Conservation (phyloP, 2,888 invertebrate genomes). For the Andrena flavipes region DNA sequence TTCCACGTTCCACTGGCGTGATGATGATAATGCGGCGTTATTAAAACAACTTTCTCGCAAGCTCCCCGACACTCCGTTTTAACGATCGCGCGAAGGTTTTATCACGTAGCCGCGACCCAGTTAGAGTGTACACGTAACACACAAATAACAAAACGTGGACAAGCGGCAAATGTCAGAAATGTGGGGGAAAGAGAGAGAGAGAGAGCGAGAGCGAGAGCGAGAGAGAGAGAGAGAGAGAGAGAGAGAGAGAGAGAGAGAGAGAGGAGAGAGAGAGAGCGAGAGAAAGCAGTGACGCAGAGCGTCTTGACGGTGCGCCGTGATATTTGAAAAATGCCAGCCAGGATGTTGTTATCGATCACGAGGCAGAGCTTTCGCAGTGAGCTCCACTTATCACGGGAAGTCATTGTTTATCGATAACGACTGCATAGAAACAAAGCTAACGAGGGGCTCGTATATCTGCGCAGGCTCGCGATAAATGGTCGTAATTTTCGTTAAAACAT, state of each 20-base stretch:
- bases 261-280: no score
- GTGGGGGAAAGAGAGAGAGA: not conserved
- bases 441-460: not conserved
- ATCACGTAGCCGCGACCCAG: conserved; percentile 38
- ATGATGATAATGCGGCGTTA: conserved; percentile 37
- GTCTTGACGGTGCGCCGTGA: conserved; percentile 20
- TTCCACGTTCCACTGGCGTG: not conserved
- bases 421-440: not conserved
- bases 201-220: no score
- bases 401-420: conserved; percentile 29
- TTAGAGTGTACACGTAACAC: conserved; percentile 20
- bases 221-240: no score
- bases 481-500: conserved; percentile 10
- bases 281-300: conserved; percentile 16
- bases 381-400: not conserved
- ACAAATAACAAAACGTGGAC: conserved; percentile 32
- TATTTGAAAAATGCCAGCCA: conserved; percentile 46
- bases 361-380: not conserved
- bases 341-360: conserved; percentile 21
- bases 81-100: conserved; percentile 43
- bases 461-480: conserved; percentile 1
- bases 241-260: no score
- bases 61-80: conserved; percentile 20
- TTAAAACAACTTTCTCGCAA: conserved; percentile 35
- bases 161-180: conserved; percentile 38